Conservation (phyloP, 2,888 invertebrate genomes). For the Acleris sparsana region DNA sequence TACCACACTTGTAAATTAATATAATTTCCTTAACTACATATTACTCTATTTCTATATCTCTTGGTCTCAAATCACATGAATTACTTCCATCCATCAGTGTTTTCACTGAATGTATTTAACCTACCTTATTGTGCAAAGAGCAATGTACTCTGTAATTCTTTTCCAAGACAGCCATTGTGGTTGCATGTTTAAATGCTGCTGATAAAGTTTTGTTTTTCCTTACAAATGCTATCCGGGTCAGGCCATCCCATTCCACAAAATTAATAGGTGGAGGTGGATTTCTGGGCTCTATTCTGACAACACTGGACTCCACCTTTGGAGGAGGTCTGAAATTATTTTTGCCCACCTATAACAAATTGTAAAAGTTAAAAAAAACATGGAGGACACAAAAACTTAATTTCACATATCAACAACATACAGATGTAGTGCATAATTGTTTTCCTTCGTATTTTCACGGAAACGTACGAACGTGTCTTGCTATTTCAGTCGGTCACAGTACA, state of each 20-base stretch:
- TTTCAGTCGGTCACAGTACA: no score
- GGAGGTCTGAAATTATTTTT: constrained; percentile 99
- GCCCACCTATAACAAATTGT: constrained; percentile 87
- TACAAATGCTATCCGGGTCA: constrained; percentile 96
- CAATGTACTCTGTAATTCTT: constrained; percentile 96
- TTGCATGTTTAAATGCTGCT: constrained; percentile 93
- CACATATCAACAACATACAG: no score
- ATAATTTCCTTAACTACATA: no score
- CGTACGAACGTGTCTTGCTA: no score
- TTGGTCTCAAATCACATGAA: background rate
- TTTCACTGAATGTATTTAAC: background rate
- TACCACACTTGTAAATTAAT: no score
- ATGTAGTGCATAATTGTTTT: no score
- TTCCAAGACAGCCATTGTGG: constrained; percentile 92
- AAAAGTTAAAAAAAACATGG: background rate
- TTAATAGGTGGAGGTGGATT: constrained; percentile 98
- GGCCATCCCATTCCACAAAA: constrained; percentile 99
- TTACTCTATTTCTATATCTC: background rate
- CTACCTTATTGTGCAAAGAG: constrained; percentile 90
- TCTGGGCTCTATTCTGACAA: constrained; percentile 97
- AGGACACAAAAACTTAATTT: no score
- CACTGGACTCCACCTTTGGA: constrained; percentile 99
- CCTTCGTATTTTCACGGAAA: no score
- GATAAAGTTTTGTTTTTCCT: constrained; percentile 98
- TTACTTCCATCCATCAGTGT: background rate